Conservation (phyloP, 2,888 invertebrate genomes). For the Myopa tessellatipennis region DNA sequence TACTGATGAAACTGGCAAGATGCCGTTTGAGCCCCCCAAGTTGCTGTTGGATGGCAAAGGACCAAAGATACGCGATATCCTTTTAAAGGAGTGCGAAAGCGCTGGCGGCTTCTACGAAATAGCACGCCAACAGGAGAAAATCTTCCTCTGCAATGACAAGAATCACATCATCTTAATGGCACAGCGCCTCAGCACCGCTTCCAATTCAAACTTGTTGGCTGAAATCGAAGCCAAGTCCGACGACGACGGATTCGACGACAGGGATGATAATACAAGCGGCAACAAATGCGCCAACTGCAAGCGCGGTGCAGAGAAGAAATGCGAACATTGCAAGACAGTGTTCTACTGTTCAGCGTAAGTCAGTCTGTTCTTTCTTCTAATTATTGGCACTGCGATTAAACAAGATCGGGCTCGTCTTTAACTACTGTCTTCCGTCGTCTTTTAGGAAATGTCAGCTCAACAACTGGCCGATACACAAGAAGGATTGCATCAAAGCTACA, state of each 20-base stretch:
- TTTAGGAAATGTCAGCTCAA: conserved; percentile 86
- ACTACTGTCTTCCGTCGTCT: neutral
- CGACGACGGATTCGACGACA: conserved; percentile 29
- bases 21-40: conserved; percentile 65
- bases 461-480: conserved; percentile 85
- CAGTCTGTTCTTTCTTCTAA: no score
- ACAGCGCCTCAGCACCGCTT: conserved; percentile 76
- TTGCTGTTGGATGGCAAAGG: conserved; percentile 79
- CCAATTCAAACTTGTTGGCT: conserved; percentile 77
- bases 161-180: conserved; percentile 74
- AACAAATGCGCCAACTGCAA: conserved; percentile 78
- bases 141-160: conserved; percentile 73
- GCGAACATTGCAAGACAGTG: conserved; percentile 84
- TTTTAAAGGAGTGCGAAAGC: conserved; percentile 71
- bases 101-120: conserved; percentile 73
- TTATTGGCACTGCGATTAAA: no score
- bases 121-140: conserved; percentile 74
- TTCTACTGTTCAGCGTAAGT: conserved; percentile 87
- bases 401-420: no score
- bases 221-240: conserved; percentile 71
- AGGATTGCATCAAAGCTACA: conserved; percentile 69
- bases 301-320: conserved; percentile 80
- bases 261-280: neutral
- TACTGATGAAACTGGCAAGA: conserved; percentile 53
- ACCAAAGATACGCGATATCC: conserved; percentile 66